Base-by-base conservation (phyloP, 2,113 vertebrate genomes). In the Eulemur rufifrons region DNA sequence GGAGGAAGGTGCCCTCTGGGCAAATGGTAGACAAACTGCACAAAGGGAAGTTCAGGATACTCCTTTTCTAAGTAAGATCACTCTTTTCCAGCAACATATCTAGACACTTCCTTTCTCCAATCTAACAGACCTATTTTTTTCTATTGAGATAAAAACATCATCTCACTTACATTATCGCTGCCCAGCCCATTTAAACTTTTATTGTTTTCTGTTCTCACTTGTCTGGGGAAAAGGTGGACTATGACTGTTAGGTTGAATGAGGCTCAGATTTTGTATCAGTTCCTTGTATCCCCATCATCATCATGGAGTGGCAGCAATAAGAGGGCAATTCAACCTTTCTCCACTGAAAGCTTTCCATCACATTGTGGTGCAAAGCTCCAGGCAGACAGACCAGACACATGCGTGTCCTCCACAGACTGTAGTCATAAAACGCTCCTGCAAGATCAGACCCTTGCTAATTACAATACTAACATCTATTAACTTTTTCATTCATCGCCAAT, bases 381-480 rank as follows among this genome's bases (percentile, higher is more conserved):
- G 59, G 52, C 92, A 95, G 82, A 88, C 68, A 59, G 83, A 37
- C 86, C 89, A 32, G 91, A 97, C 94, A 92, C 64, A 47, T 8
- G 13, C 1, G 6, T 80, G 93, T 83, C 93, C 95, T 97, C 97
- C 52, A 74, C 94, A 97, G 91, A 85, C 69, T 68, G 47, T 86
- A 39, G 73, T 82, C 39, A 27, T 61, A 61, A 96, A 95, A 86
- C 74, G 21, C 20, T 82, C 76, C 76, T 96, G 86, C 81, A 97
- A 78, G 95, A 97, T 92, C 93, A 97, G 88, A 93, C 93, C 91
- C 95, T 96, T 94, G 95, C 95, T 98, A 97, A 98, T 97, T 98
- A 97, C 80, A 89, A 47, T 66, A 95, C 93, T 93, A 96, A 96
- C 96, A 97, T 97, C 97, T 97, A 97, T 98, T 97, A 98, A 96